Evolutionary conservation across 92 coral and sea anemone species (phyloP).

Genomic region (Heliopora coerulea): DNA sequence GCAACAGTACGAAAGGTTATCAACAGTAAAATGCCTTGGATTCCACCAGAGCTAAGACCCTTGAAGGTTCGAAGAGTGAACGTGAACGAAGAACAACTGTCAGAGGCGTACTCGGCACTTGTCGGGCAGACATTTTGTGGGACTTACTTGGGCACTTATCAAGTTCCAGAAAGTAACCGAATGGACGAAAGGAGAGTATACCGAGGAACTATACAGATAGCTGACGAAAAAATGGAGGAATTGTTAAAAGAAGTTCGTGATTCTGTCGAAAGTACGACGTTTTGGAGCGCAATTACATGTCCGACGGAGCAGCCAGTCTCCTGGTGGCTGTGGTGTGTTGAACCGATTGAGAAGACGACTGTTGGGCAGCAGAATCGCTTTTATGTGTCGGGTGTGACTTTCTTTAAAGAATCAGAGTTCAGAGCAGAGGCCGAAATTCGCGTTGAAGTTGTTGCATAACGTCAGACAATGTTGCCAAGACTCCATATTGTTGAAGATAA

Average conservation of each 20-base stretch:
- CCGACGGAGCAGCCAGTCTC: background rate
- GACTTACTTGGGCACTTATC: slow-evolving; percentile 33
- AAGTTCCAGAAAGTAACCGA: slow-evolving; percentile 26
- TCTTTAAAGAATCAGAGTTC: slow-evolving; percentile 36
- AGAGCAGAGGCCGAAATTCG: slow-evolving; percentile 34
- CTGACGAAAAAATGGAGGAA: slow-evolving; percentile 17
- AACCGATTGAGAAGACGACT: slow-evolving; percentile 6
- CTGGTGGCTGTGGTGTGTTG: slow-evolving; percentile 31
- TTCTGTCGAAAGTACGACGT: slow-evolving; percentile 25
- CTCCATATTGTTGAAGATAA: too few species aligned
- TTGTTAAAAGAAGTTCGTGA: slow-evolving; percentile 11
- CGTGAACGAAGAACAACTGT: slow-evolving; percentile 21
- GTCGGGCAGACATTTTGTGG: slow-evolving; percentile 42
- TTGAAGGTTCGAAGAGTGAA: slow-evolving; percentile 11
- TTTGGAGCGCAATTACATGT: slow-evolving; percentile 26
- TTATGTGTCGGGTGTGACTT: slow-evolving; percentile 18
- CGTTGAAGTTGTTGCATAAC: slow-evolving; percentile 28
- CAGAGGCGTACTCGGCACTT: slow-evolving; percentile 24
- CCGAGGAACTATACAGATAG: slow-evolving; percentile 20
- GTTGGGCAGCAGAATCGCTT: slow-evolving; percentile 32
- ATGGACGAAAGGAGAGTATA: slow-evolving; percentile 29
- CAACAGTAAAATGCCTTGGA: slow-evolving; percentile 28
- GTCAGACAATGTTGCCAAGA: background rate
- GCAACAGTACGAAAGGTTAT: too few species aligned
- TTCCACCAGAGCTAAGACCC: slow-evolving; percentile 36